Conservation (phyloP, 1,140 invertebrate species). For the Stegodyphus mimosarum region DNA sequence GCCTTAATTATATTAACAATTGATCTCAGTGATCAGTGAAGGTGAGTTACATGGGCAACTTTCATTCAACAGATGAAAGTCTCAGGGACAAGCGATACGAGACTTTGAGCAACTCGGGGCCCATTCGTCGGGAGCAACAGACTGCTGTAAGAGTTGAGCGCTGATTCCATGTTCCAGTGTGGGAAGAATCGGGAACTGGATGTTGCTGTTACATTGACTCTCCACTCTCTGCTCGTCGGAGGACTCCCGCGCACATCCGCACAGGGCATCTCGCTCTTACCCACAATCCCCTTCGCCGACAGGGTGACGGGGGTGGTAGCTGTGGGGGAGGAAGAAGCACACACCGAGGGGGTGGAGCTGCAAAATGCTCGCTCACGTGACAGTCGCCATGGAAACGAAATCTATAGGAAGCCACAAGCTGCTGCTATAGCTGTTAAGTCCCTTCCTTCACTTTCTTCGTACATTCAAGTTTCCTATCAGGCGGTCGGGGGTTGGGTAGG, state of each 20-base stretch:
- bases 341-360: constrained; percentile 52
- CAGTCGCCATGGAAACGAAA: constrained; percentile 43
- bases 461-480: constrained; percentile 33
- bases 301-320: neutral
- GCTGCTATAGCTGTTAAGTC: constrained; percentile 43
- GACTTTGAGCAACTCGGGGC: neutral
- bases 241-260: constrained; percentile 9
- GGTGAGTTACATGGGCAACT: neutral
- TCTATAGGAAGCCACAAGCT: constrained; percentile 60
- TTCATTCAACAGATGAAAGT: constrained; percentile 22
- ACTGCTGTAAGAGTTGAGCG: neutral
- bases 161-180: constrained; percentile 2
- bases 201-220: constrained; percentile 6
- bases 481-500: neutral
- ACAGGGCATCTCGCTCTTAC: constrained; percentile 32
- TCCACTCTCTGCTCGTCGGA: constrained; percentile 5
- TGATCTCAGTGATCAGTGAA: no score
- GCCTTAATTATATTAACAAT: no score
- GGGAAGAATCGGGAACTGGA: neutral
- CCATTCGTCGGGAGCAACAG: neutral
- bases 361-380: constrained; percentile 56
- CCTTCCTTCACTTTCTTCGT: constrained; percentile 44
- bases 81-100: neutral
- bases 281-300: constrained; percentile 43
- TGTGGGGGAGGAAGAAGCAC: constrained; percentile 13